Conservation (phyloP, 1,140 invertebrate species). For the Meteorus sp. region DNA sequence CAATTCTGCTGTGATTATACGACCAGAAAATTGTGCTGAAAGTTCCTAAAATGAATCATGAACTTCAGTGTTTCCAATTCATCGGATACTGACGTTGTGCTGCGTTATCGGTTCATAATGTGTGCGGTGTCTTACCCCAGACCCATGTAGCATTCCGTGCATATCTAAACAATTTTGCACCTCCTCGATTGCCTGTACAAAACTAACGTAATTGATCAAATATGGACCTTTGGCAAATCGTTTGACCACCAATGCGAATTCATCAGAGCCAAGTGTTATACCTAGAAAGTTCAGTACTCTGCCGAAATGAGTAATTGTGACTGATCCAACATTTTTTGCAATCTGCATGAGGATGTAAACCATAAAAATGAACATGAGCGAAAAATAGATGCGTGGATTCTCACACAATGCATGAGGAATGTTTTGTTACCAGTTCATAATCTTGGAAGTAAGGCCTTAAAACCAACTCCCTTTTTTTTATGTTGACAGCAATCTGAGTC, state of each 20-base stretch:
- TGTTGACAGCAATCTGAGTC: constrained; percentile 66
- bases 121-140: constrained; percentile 59
- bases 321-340: constrained; percentile 69
- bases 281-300: constrained; percentile 69
- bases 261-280: constrained; percentile 65
- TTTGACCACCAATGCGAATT: constrained; percentile 69
- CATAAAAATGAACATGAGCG: too few relatives aligned
- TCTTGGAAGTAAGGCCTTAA: constrained; percentile 74
- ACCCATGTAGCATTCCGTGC: constrained; percentile 61
- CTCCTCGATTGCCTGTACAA: constrained; percentile 63
- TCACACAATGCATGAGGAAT: too few relatives aligned
- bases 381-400: too few relatives aligned
- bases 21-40: constrained; percentile 62
- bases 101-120: too few relatives aligned
- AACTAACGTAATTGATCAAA: constrained; percentile 72
- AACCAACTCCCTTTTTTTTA: constrained; percentile 61
- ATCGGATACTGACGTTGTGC: too few relatives aligned
- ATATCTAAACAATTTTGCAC: constrained; percentile 60
- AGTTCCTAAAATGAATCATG: constrained; percentile 50
- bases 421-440: constrained; percentile 71
- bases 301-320: constrained; percentile 72
- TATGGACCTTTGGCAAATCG: constrained; percentile 71
- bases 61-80: too few relatives aligned
- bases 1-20: constrained; percentile 66
- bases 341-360: too few relatives aligned